phyloP scores from a whole-genome alignment of 2,113 vertebrate species.

The Datnioides undecimradiatus region DNA sequence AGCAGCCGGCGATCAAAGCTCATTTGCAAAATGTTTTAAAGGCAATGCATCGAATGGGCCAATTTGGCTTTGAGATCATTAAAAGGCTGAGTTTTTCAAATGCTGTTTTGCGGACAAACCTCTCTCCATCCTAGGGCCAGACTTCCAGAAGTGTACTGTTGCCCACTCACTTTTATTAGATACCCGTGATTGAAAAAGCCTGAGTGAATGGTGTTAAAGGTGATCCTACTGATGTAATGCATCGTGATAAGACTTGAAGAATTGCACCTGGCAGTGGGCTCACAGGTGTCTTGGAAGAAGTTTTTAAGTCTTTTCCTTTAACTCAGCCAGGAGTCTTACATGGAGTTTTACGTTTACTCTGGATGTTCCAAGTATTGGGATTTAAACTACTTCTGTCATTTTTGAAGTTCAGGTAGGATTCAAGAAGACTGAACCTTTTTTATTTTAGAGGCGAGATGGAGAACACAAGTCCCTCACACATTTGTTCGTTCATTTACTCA shows the following conservation, averaged over 20 bases:
- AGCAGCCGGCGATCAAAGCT: background rate
- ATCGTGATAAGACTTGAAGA: conserved; percentile 7
- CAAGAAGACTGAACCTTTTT: background rate
- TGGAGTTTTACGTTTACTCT: background rate
- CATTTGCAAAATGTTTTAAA: background rate
- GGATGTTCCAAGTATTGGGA: background rate
- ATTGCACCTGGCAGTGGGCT: background rate
- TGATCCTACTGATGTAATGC: conserved; percentile 30
- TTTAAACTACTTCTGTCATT: conserved; percentile 22
- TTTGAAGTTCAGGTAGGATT: background rate
- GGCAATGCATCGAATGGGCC: background rate
- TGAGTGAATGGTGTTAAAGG: conserved; percentile 17
- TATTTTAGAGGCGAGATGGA: background rate
- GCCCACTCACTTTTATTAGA: conserved; percentile 29
- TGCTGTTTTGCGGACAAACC: background rate
- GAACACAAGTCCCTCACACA: background rate
- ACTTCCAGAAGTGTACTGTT: background rate
- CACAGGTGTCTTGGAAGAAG: background rate
- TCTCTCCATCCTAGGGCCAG: background rate
- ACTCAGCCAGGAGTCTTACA: background rate
- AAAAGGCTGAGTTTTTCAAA: background rate
- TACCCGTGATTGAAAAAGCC: background rate
- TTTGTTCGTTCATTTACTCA: background rate
- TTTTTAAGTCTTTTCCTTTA: conserved; percentile 18
- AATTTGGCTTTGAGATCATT: background rate